Base-by-base conservation (phyloP, 2,888 invertebrate species). In the Sinelater perroti region DNA sequence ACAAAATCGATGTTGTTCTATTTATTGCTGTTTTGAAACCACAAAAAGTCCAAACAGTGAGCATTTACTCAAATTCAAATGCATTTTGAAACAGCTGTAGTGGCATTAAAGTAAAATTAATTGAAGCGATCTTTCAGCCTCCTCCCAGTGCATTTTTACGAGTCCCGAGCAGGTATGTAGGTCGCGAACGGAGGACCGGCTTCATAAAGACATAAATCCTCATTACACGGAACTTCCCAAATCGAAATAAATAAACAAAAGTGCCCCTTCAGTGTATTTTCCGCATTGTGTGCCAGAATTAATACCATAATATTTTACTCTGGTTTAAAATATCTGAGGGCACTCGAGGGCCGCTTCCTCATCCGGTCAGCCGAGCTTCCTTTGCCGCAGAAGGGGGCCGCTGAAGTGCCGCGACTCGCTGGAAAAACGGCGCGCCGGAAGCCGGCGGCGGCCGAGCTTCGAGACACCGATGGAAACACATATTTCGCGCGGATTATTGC, bases 241-340 rank as follows among this genome's bases (percentile, higher is more conserved):
- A 65, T 51, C 54, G 60, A 62, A 55, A 59, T 57, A 70, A 70
- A 73, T 72, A 74, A 73, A 74, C 72, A 54, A 73, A 74, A 69
- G 68, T 67, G 60, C 60, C 56, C 56, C 56, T 66, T 61, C 56
- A 66, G 66, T 65, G 68, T 70, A 73, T 72, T 72, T 70, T 68
- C 72, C 64, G 71, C 71, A 74, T 75, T 75, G 74, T 75, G 68
- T 72, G 72, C 73, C 65, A 74, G 75, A 75, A 76, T 75, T 75
- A 75, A 76, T 76, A 76, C 65, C 74, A 70, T 72, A 70, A 73
- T 76, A 76, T 75, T 75, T 76, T 73, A 75, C 64, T 64, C 58
- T 65, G 67, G 65, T 71, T 69, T 69, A 72, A 76, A 74, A 75
- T 73, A 73, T 70, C 67, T 70, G 72, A 74, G 72, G 73, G 71